Conservation (phyloP, 2,888 invertebrate genomes). For the Venusia cambrica region DNA sequence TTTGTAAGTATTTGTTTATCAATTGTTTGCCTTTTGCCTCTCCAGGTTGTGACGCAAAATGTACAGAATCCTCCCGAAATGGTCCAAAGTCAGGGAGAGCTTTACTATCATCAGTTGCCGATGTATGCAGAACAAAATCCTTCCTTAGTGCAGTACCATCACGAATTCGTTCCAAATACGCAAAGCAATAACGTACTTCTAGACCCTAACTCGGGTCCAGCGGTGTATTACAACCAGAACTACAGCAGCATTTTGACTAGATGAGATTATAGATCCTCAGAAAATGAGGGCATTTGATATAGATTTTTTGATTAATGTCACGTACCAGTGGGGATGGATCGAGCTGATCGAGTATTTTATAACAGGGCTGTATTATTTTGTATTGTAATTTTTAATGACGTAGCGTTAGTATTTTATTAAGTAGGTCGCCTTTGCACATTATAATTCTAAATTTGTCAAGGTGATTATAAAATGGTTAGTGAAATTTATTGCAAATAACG, state of each 20-base stretch:
- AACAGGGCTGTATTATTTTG: no score
- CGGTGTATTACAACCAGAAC: slow-evolving; percentile 48
- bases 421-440: no score
- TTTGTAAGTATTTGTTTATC: no score
- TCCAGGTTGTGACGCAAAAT: slow-evolving; percentile 36
- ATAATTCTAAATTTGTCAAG: no score
- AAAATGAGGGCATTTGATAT: slow-evolving; percentile 18
- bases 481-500: no score
- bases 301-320: slow-evolving; percentile 4
- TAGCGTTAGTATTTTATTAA: no score
- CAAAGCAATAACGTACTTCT: slow-evolving; percentile 33
- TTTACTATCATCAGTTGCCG: slow-evolving; percentile 53
- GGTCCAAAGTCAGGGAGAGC: slow-evolving; percentile 36
- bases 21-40: neutral
- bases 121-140: slow-evolving; percentile 17
- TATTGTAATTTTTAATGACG: no score
- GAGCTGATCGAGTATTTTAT: no score
- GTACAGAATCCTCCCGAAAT: slow-evolving; percentile 36
- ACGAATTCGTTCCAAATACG: slow-evolving; percentile 21
- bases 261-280: slow-evolving; percentile 42
- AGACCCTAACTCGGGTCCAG: slow-evolving; percentile 31
- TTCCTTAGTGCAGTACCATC: slow-evolving; percentile 9
- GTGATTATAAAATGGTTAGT: no score
- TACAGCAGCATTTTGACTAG: slow-evolving; percentile 52
- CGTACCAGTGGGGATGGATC: neutral